Percentiles rank a stretch among this genome's conserved stretches.
Conservation (phyloP, 2,888 invertebrate genomes). For the Drosophila maculinotata region DNA sequence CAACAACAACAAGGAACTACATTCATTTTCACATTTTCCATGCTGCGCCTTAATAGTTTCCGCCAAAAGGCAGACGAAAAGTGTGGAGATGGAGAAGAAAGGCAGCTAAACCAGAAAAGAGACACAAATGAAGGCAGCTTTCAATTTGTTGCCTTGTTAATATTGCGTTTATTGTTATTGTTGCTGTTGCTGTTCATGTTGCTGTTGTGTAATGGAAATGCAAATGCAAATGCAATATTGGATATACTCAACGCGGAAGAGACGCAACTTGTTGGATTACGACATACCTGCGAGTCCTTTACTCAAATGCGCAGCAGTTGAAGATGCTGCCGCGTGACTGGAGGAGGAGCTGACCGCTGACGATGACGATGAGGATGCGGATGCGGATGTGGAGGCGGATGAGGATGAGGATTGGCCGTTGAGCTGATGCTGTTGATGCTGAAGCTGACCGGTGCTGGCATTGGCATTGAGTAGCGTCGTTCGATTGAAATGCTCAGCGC, state of each 20-base stretch:
- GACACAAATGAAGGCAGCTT: constrained; percentile 32
- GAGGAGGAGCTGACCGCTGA: constrained; percentile 61
- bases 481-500: constrained; percentile 70
- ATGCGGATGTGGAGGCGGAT: constrained; percentile 56
- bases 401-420: constrained; percentile 41
- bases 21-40: constrained; percentile 77
- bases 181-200: constrained; percentile 17
- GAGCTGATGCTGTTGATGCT: constrained; percentile 48
- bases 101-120: constrained; percentile 3
- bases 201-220: constrained; percentile 60
- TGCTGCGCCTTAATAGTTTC: constrained; percentile 71
- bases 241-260: constrained; percentile 34
- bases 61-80: constrained; percentile 49
- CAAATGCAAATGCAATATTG: constrained; percentile 58
- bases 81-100: constrained; percentile 12
- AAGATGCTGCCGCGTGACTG: constrained; percentile 60
- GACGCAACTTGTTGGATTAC: constrained; percentile 22
- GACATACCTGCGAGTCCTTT: constrained; percentile 74
- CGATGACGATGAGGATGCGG: constrained; percentile 46
- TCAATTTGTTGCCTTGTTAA: constrained; percentile 42
- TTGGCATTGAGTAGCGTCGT: constrained; percentile 55
- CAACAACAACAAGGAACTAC: constrained; percentile 52
- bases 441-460: constrained; percentile 44
- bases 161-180: constrained; percentile 12
- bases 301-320: constrained; percentile 77